Evolutionary conservation across 2,888 invertebrate species (phyloP).

Genomic region (Polymixis flavicincta): DNA sequence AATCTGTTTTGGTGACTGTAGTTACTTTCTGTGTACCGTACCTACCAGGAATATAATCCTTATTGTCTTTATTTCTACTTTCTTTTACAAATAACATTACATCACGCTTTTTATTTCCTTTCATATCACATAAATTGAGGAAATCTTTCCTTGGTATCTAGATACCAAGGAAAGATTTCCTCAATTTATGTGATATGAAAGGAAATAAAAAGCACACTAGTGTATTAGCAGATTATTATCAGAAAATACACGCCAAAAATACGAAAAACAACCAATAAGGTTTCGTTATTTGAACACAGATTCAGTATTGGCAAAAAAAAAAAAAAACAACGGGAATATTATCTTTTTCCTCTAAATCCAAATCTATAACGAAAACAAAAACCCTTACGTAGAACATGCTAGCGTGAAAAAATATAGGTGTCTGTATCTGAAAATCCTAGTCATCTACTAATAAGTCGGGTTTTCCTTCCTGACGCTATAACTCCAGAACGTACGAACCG

Average conservation of each 20-base stretch:
- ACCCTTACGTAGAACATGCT: background rate
- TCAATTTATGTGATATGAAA: too few species aligned
- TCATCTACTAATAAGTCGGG: too few species aligned
- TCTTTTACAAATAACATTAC: too few species aligned
- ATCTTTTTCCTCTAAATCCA: background rate
- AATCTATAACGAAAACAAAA: constrained; percentile 7
- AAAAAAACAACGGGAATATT: background rate
- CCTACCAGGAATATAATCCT: background rate
- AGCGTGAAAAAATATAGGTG: constrained; percentile 18
- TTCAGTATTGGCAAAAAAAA: background rate
- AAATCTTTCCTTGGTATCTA: background rate
- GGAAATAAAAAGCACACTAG: too few species aligned
- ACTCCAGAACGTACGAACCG: too few species aligned
- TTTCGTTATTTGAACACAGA: background rate
- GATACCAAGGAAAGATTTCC: too few species aligned
- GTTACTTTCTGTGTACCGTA: too few species aligned
- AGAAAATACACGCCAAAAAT: background rate
- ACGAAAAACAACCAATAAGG: background rate
- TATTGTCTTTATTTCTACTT: background rate
- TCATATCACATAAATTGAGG: background rate
- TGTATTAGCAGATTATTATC: background rate
- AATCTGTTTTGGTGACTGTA: too few species aligned
- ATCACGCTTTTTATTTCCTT: too few species aligned
- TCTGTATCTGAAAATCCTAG: constrained; percentile 44
- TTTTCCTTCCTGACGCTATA: too few species aligned